Evolutionary conservation across 2,113 vertebrate genomes (phyloP).

Genomic region (Sylvia atricapilla): DNA sequence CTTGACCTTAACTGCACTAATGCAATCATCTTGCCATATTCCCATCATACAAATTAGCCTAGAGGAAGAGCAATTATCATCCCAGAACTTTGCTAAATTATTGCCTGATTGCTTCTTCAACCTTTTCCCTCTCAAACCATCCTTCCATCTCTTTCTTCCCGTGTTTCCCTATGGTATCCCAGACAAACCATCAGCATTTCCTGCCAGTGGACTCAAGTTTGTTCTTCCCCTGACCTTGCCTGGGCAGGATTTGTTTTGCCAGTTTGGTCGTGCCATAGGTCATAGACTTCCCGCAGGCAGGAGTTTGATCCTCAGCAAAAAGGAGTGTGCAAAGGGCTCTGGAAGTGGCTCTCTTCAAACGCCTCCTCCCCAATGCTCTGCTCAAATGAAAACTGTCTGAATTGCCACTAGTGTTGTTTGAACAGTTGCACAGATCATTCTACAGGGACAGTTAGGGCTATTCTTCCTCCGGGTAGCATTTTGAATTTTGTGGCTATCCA

Average conservation of each 20-base stretch:
- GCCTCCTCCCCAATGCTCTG: not conserved
- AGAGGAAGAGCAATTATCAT: slow-evolving; percentile 39
- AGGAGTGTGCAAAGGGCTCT: not conserved
- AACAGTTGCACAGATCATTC: not conserved
- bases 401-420: not conserved
- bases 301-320: not conserved
- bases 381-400: not conserved
- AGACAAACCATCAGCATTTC: not conserved
- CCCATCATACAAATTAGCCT: slow-evolving; percentile 5
- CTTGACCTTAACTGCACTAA: slow-evolving; percentile 29
- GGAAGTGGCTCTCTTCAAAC: not conserved
- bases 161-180: not conserved
- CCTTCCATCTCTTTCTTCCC: not conserved
- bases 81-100: not conserved
- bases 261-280: not conserved
- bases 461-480: not conserved
- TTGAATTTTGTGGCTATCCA: not conserved
- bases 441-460: not conserved
- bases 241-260: not conserved
- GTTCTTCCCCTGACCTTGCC: not conserved
- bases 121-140: not conserved
- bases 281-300: not conserved
- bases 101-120: slow-evolving; percentile 23
- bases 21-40: slow-evolving; percentile 30
- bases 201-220: not conserved